A percentile compares a stretch with the other conserved stretches of the same genome.
phyloP scores from a whole-genome alignment of 2,113 vertebrate species.

The Nettapus auritus region DNA sequence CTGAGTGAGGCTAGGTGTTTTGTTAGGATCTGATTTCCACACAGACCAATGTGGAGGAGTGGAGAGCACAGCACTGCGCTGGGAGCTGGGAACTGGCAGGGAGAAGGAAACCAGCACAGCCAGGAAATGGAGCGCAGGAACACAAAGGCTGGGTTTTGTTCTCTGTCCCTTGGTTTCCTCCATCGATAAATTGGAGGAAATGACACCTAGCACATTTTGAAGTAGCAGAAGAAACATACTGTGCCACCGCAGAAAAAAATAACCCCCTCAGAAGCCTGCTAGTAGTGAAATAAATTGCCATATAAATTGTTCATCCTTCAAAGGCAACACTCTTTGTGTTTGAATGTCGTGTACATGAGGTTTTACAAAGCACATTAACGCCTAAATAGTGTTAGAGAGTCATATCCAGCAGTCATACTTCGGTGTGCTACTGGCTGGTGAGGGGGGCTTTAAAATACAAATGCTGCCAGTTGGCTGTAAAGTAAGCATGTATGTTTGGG shows the following conservation, averaged over 20 bases:
- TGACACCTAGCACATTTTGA: constrained; percentile 16
- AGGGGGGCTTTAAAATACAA: neutral
- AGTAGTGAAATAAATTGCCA: neutral
- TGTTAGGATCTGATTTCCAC: neutral
- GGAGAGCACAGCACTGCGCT: neutral
- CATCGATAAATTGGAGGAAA: constrained; percentile 35
- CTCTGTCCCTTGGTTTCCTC: constrained; percentile 25
- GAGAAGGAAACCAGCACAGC: neutral
- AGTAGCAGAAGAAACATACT: neutral
- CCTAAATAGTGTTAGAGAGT: neutral
- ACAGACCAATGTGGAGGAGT: neutral
- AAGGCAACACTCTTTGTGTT: neutral
- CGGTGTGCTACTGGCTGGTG: neutral
- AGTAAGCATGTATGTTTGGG: neutral
- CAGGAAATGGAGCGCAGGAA: constrained; percentile 2
- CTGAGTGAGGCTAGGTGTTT: neutral
- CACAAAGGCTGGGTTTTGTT: neutral
- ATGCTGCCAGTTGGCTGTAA: neutral
- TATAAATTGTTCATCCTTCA: neutral
- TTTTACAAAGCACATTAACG: neutral
- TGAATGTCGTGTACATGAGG: rapidly evolving
- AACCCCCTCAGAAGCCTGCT: neutral
- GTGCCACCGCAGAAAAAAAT: neutral
- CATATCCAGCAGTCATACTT: neutral
- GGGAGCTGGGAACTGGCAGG: rapidly evolving